phyloP scores from a whole-genome alignment of 2,797 vertebrate species.

The Myotis pilosus region DNA sequence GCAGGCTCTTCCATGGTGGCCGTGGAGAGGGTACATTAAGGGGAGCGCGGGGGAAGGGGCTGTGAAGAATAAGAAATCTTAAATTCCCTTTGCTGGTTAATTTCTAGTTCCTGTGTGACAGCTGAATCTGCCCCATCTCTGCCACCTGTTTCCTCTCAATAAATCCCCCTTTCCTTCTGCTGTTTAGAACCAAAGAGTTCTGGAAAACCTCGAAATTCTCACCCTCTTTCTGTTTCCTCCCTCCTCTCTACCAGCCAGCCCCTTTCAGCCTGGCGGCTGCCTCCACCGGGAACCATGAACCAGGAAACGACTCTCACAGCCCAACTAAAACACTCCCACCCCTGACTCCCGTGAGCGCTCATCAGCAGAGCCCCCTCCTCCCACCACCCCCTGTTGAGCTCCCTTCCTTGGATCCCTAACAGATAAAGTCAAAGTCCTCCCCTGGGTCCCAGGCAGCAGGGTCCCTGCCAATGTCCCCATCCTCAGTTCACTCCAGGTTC shows the following conservation, averaged over 20 bases:
- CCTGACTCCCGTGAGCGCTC: accelerated
- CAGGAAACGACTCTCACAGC: neutral
- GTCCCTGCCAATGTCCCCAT: accelerated
- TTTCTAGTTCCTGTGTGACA: neutral
- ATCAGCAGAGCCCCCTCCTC: neutral
- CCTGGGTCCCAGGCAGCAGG: neutral
- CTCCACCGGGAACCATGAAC: accelerated
- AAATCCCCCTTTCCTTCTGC: neutral
- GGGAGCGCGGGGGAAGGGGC: accelerated
- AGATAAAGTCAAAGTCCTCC: neutral
- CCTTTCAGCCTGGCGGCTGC: neutral
- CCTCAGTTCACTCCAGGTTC: accelerated
- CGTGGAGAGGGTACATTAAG: accelerated
- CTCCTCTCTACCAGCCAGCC: neutral
- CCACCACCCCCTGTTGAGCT: accelerated
- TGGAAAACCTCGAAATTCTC: neutral
- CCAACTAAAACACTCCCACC: accelerated
- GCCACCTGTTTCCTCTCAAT: neutral
- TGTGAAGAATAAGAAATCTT: no score
- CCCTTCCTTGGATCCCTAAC: neutral
- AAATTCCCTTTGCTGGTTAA: no score
- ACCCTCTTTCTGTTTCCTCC: neutral
- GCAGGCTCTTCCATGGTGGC: accelerated
- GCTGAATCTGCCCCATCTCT: neutral
- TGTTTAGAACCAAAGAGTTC: neutral